Evolutionary conservation across 2,888 invertebrate species (phyloP).

Genomic region (Eristalis intricaria): DNA sequence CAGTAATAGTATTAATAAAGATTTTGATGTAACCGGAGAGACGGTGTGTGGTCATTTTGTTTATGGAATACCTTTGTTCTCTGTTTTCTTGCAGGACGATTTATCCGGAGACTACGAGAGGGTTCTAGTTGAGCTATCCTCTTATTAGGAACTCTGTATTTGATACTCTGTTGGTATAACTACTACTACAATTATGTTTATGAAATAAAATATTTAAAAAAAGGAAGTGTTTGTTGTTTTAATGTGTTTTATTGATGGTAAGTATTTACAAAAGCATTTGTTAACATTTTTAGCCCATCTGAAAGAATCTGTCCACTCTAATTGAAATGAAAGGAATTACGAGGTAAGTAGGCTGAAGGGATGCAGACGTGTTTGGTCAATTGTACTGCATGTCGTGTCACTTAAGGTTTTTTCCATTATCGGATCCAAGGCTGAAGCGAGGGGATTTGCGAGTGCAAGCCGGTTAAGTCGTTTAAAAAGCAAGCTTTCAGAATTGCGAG

Average conservation of each 20-base stretch:
- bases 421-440: too few relatives aligned
- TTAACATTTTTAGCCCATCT: too few relatives aligned
- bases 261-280: too few relatives aligned
- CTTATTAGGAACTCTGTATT: constrained; percentile 74
- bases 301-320: too few relatives aligned
- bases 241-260: not conserved
- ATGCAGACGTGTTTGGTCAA: too few relatives aligned
- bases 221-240: not conserved
- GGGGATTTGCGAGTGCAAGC: too few relatives aligned
- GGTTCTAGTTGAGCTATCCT: constrained; percentile 83
- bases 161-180: constrained; percentile 7
- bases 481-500: too few relatives aligned
- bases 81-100: constrained; percentile 85
- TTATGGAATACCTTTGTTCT: constrained; percentile 64
- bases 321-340: too few relatives aligned
- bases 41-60: constrained; percentile 17
- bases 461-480: too few relatives aligned
- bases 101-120: constrained; percentile 86
- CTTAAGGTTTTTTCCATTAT: too few relatives aligned
- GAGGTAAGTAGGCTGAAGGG: too few relatives aligned
- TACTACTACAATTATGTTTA: constrained; percentile 1
- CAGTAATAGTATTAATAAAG: constrained; percentile 22
- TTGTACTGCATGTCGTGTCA: too few relatives aligned
- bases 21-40: constrained; percentile 20
- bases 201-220: not conserved